Conservation (phyloP, 2,797 vertebrate species). For the Gymnopithys bicolor region DNA sequence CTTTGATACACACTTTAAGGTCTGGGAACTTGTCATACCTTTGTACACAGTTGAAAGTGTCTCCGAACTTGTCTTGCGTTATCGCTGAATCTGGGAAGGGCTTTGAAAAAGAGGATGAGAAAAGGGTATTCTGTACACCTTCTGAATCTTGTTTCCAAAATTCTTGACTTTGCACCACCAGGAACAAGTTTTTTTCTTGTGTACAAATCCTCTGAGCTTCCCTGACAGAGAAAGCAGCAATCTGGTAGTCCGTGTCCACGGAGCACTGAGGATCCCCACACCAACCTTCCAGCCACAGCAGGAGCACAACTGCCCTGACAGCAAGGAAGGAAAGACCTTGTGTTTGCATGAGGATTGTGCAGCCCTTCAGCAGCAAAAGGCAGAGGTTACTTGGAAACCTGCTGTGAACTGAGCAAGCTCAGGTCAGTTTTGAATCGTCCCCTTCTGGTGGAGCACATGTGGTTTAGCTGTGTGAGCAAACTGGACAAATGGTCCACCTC, state of each 20-base stretch:
- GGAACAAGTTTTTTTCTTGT: not conserved
- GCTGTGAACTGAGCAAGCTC: accelerated
- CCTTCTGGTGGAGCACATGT: accelerated
- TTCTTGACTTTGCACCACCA: not conserved
- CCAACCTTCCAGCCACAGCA: not conserved
- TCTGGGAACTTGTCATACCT: not conserved
- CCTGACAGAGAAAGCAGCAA: not conserved
- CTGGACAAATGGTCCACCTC: not conserved
- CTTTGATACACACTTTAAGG: not conserved
- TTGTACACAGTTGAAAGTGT: not conserved
- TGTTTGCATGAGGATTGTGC: not conserved
- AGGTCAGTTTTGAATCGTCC: not conserved
- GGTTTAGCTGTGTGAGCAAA: not conserved
- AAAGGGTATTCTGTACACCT: not conserved
- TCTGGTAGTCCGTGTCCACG: accelerated
- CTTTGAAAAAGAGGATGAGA: not conserved
- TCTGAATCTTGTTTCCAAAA: not conserved
- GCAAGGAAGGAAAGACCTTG: not conserved
- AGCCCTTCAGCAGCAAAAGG: not conserved
- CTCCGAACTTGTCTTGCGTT: not conserved
- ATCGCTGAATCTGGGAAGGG: not conserved
- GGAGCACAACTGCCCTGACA: not conserved
- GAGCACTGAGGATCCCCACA: accelerated
- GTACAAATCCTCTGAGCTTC: not conserved
- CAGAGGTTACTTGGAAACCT: not conserved